Percentiles rank a stretch among this genome's conserved stretches.
phyloP scores from a whole-genome alignment of 2,113 vertebrate genomes.

The Corythaixoides concolor region DNA sequence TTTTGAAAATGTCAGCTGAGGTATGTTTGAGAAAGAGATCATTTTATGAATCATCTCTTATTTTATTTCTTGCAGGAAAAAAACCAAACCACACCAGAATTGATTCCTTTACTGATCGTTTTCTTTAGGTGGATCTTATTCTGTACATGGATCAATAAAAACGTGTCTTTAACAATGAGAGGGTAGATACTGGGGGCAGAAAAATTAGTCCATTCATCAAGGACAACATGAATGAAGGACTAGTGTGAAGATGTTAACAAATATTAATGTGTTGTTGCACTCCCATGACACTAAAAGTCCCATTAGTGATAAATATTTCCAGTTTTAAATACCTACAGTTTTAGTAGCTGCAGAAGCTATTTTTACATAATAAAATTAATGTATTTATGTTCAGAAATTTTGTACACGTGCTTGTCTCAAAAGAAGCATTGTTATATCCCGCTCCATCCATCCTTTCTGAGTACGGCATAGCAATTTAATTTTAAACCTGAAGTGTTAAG shows the following conservation, averaged over 20 bases:
- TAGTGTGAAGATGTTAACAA: background rate
- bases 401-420: background rate
- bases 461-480: background rate
- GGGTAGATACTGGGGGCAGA: background rate
- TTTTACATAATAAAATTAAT: background rate
- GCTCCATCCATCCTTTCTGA: background rate
- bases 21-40: background rate
- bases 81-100: background rate
- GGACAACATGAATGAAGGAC: background rate
- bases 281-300: background rate
- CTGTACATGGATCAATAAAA: constrained; percentile 6
- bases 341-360: background rate
- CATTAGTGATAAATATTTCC: background rate
- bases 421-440: background rate
- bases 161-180: background rate
- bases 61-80: background rate
- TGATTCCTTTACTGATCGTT: background rate
- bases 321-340: background rate
- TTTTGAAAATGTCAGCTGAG: background rate
- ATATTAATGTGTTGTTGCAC: background rate
- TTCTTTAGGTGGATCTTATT: constrained; percentile 1
- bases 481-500: constrained; percentile 64
- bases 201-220: constrained; percentile 24
- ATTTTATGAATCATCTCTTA: background rate
- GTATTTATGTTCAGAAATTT: background rate